Base-by-base conservation (phyloP, 2,888 invertebrate genomes). In the Limenitis camilla region DNA sequence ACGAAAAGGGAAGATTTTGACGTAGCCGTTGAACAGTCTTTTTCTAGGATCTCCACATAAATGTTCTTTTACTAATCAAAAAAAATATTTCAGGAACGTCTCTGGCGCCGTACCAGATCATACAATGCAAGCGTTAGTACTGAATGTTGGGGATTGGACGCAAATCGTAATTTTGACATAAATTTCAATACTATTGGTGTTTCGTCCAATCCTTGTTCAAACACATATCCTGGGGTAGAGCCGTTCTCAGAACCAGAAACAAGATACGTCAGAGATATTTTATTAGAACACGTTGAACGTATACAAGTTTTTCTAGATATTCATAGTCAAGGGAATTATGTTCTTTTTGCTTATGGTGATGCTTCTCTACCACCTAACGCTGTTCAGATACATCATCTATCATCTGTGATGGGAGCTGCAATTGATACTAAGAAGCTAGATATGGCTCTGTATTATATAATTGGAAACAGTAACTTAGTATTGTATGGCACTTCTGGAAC, bases 231-330 rank as follows among this genome's bases (percentile, higher is more conserved):
- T 38, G 93, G 94, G 0, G 58, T 71, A 0, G 65, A 66, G 0
- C 71, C 92, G 4, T 92, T 92, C 77, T 92, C 92, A 0, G 92
- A 93, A 68, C 78, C 84, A 0, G 94, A 93, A 76, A 91, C 89
- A 0, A 65, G 71, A 51, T 79, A 74, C 59, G 64, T 93, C 1
- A 78, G 90, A 10, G 88, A 91, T 56, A 82, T 90, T 40, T 73
- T 93, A 44, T 46, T 57, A 0, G 66, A 72, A 32, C 46, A 76
- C 44, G 6, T 63, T 0, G 62, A 63, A 28, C 55, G 76, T 1
- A 69, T 67, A 5, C 68, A 73, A 47, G 10, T 76, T 4, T 75
- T 67, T 53, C 66, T 94, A 55, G 89, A 92, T 6, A 80, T 94
- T 31, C 94, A 95, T 72, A 92, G 93, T 7, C 91, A 91, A 61